These are phyloP conservation scores for Montifringilla adamsi DNA, from an alignment of 2,113 vertebrate genomes.

Conservation along the genomic window DNA sequence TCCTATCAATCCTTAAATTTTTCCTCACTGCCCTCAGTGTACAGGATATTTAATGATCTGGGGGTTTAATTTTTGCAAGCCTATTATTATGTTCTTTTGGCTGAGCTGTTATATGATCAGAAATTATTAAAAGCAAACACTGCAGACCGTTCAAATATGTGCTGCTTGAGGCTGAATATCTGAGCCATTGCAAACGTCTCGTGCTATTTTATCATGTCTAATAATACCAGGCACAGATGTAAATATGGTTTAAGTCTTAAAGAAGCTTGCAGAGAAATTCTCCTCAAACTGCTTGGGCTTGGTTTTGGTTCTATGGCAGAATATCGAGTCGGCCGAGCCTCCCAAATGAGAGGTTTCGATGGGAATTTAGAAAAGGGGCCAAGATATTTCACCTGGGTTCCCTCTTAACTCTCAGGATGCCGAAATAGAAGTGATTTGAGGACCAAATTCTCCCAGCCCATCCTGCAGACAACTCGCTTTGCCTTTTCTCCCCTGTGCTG, in stretches of 20 bases:
- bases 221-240: slow-evolving; percentile 48
- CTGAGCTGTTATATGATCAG: neutral
- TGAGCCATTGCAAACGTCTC: slow-evolving; percentile 20
- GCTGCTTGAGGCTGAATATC: neutral
- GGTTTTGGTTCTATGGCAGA: neutral
- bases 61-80: neutral
- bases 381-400: neutral
- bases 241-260: slow-evolving; percentile 14
- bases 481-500: neutral
- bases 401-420: neutral
- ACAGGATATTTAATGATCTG: neutral
- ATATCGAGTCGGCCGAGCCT: neutral
- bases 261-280: neutral
- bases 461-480: neutral
- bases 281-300: neutral
- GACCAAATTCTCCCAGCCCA: neutral
- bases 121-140: slow-evolving; percentile 27
- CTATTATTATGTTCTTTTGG: neutral
- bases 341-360: neutral
- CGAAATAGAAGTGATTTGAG: neutral
- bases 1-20: neutral
- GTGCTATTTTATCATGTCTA: slow-evolving; percentile 8
- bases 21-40: neutral
- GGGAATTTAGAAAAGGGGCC: neutral
- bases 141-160: neutral